Evolutionary conservation across 2,888 invertebrate species (phyloP), one percentile per base, ranked within the genome.

Genomic region (Drosophila fulvimacula): DNA sequence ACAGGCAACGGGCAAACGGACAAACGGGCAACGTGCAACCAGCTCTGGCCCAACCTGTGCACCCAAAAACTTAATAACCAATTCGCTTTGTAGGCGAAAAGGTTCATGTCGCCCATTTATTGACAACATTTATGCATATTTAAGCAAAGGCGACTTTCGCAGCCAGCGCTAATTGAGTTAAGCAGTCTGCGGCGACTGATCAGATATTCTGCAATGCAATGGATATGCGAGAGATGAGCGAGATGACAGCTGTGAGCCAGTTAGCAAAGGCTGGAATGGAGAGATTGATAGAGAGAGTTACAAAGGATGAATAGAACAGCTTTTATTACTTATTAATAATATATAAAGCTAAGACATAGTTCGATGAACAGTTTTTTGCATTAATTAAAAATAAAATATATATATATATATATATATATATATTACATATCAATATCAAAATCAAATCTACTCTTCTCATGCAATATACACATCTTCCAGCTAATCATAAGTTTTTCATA

Each of bases 81-180:
- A 85, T 88, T 85, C 85, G 83, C 88, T 85, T 88, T 88, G 85
- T 79, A 70, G 52, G 66, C 69, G 53, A 62, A 70, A 76, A 65
- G 70, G 70, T 52, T 51, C 69, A 2, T 52, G 55, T 68, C 48
- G 52, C 74, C 66, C 71, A 68, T 79, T 83, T 84, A 77, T 65
- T 65, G 65, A 64, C 41, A 65, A 64, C 79, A 86, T 86, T 86
- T 86, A 83, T 86, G 73, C 79, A 86, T 83, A 83, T 83, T 86
- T 83, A 60, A 83, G 80, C 75, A 79, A 72, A 79, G 24, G 55
- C 69, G 61, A 53, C 52, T 51, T 38, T 38, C 41, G 24, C 13
- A 38, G 19, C 11, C 59, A 51, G 56, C 34, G 66, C 56, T 82
- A 82, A 82, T 85, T 71, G 59, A 82, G 69, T 82, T 82, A 85